Conservation (phyloP, 2,888 invertebrate species). For the Oscheius onirici region DNA sequence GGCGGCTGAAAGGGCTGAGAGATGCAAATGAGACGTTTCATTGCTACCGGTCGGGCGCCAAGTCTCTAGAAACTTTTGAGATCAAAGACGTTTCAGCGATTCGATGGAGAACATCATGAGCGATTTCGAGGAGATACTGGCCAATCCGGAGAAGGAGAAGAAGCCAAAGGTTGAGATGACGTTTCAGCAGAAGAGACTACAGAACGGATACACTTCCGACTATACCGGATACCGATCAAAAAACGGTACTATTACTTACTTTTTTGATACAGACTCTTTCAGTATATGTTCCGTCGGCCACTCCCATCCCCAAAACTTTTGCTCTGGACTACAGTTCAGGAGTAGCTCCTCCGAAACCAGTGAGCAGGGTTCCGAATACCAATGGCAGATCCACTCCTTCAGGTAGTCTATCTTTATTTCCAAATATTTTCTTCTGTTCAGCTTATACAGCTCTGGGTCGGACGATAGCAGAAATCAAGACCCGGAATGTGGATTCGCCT, state of each 20-base stretch:
- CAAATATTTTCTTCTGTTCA: neutral
- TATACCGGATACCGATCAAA: slow-evolving; percentile 45
- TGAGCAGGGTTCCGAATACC: slow-evolving; percentile 4
- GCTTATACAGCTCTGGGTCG: slow-evolving; percentile 49
- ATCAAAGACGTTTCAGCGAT: slow-evolving; percentile 51
- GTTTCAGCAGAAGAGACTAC: slow-evolving; percentile 31
- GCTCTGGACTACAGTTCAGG: slow-evolving; percentile 28
- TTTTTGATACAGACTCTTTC: neutral
- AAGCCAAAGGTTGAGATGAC: slow-evolving; percentile 4
- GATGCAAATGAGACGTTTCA: slow-evolving; percentile 28
- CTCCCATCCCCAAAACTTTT: slow-evolving; percentile 20
- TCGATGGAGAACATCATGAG: slow-evolving; percentile 67
- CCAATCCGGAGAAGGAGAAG: slow-evolving; percentile 17
- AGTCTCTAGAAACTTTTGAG: neutral
- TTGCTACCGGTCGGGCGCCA: slow-evolving; percentile 15
- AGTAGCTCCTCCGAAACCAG: slow-evolving; percentile 18
- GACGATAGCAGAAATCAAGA: slow-evolving; percentile 51
- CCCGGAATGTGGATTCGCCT: slow-evolving; percentile 50
- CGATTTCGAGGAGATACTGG: slow-evolving; percentile 64
- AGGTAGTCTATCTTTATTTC: slow-evolving; percentile 4
- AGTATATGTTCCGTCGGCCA: slow-evolving; percentile 11
- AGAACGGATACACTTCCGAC: slow-evolving; percentile 53
- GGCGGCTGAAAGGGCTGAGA: neutral
- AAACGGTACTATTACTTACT: neutral
- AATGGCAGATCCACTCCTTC: slow-evolving; percentile 34